Base-by-base conservation (phyloP, 2,888 invertebrate genomes). In the Erannis defoliaria region DNA sequence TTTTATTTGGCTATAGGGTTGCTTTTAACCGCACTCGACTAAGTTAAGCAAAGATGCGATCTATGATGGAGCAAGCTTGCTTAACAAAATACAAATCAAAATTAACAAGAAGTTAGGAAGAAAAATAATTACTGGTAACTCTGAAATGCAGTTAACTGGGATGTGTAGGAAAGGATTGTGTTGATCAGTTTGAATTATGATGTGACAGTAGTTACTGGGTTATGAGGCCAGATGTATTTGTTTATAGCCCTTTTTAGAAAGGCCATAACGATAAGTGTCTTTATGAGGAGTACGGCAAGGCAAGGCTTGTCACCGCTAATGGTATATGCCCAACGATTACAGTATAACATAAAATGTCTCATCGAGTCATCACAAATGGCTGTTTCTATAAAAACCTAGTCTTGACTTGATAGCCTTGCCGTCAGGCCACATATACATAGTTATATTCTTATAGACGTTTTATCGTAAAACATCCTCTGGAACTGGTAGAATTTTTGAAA, bases 401-500 rank as follows among this genome's bases (percentile, higher is more conserved):
- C 71, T 65, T 73, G 72, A 78, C 76, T 76, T 70, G 78, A 76
- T 80, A 82, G 77, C 83, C 83, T 84, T 82, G 82, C 67, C 69
- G 69, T 35, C 19, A 31, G 45, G 50, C 45, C 46, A 45, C 16
- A 38, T 33, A 40, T 40, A 18, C 40, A 40, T 16, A 35, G 19
- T 19, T 31, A 46, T 42, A 38, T 63, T 66, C 56, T 59, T 51
- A 51, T 59, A 59, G 33, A 63, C 59, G 58, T 65, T 65, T 71
- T 75, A 65, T 69, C 67, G 51, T 55, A 46, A 71, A 69, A 68
- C 56, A 57, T 67, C 66, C 63, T 63, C 31, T 49, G 35, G 26
- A 48, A 53, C 51, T 62, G 46, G 59, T 51, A 54, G 56, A 57
- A 60, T 55, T 43, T 58, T 33, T 55, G 55, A 43, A 55, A 59